phyloP scores from a whole-genome alignment of 2,797 vertebrate genomes.

The Oreonectes daqikongensis region DNA sequence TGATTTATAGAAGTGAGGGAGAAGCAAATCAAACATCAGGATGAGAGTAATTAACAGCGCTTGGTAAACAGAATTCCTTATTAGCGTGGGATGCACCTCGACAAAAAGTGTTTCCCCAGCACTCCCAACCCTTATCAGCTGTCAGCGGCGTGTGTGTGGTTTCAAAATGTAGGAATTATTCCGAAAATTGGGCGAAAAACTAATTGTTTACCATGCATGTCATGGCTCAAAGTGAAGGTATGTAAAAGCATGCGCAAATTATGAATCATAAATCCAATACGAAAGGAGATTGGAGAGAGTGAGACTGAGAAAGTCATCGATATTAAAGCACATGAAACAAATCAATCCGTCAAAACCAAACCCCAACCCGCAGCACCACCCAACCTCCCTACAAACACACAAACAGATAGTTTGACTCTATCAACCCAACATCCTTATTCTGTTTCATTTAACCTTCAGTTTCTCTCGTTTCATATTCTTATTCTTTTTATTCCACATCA shows the following conservation, averaged over 20 bases:
- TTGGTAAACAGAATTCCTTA: conserved; percentile 40
- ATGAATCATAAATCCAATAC: background rate
- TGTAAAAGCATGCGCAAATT: conserved; percentile 12
- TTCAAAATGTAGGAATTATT: conserved; percentile 18
- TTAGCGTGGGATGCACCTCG: conserved; percentile 27
- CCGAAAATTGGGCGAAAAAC: background rate
- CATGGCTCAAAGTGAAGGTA: conserved; percentile 17
- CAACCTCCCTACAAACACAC: background rate
- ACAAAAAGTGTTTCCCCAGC: conserved; percentile 10
- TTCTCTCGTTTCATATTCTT: too few relatives aligned
- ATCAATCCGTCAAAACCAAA: background rate
- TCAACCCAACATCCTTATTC: background rate
- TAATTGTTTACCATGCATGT: conserved; percentile 8
- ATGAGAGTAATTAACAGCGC: conserved; percentile 39
- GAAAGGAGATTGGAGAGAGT: background rate
- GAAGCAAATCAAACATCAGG: conserved; percentile 32
- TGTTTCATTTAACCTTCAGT: background rate
- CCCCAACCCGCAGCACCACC: background rate
- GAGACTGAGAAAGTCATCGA: background rate
- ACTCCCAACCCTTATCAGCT: conserved; percentile 13
- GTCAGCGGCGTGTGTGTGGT: conserved; percentile 23
- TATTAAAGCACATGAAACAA: background rate
- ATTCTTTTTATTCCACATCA: too few relatives aligned
- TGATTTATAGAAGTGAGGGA: conserved; percentile 38
- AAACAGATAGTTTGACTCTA: conserved; percentile 2